Percentiles rank a stretch among this genome's conserved stretches.
Evolutionary conservation across 2,797 vertebrate genomes (phyloP).

Genomic region (Falco naumanni): DNA sequence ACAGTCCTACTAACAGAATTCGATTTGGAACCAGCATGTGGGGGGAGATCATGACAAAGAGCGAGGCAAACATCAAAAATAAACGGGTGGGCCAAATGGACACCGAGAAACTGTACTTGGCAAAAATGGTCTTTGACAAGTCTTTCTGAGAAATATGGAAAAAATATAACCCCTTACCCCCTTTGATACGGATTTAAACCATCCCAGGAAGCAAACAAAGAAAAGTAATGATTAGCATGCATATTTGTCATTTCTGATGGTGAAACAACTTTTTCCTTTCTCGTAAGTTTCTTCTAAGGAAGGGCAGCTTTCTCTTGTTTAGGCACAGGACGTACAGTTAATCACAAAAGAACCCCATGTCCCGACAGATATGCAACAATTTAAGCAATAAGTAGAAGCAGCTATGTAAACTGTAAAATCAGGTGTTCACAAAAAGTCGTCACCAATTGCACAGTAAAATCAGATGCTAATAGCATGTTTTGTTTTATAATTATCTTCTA

Average conservation of each 20-base stretch:
- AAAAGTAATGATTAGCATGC: not conserved
- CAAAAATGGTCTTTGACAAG: not conserved
- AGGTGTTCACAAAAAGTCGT: not conserved
- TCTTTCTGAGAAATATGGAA: not conserved
- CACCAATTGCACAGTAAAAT: not conserved
- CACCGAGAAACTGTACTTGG: not conserved
- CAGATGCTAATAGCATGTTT: not conserved
- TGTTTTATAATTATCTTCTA: not conserved
- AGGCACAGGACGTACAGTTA: not conserved
- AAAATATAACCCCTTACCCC: not conserved
- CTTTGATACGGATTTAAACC: not conserved
- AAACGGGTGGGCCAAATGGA: not conserved
- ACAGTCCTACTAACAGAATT: not conserved
- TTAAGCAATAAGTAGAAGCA: not conserved
- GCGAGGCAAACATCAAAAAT: not conserved
- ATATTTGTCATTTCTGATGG: not conserved
- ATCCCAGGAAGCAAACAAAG: not conserved
- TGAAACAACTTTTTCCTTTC: not conserved
- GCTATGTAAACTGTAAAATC: not conserved
- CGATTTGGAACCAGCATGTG: not conserved
- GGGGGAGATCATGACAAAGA: not conserved
- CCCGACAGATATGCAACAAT: not conserved
- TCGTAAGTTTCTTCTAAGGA: not conserved
- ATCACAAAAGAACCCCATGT: not conserved
- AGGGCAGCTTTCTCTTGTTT: not conserved